Evolutionary conservation across 2,888 invertebrate species (phyloP).

Genomic region (Drosophila lutescens): DNA sequence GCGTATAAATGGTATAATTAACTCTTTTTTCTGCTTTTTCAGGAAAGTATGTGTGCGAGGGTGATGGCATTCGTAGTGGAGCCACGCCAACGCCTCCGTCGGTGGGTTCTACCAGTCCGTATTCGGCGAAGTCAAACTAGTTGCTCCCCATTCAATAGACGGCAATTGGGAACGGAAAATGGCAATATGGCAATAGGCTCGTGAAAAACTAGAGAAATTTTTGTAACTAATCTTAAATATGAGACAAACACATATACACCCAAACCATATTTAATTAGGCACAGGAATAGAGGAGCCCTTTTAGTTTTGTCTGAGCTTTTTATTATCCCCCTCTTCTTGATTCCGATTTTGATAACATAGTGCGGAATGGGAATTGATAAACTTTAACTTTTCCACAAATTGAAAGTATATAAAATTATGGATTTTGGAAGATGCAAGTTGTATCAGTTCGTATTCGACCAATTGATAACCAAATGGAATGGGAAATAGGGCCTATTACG

Average conservation of each 20-base stretch:
- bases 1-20: background rate
- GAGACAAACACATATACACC: slow-evolving; percentile 20
- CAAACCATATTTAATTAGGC: slow-evolving; percentile 12
- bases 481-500: slow-evolving; percentile 29
- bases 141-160: slow-evolving; percentile 19
- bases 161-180: slow-evolving; percentile 41
- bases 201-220: slow-evolving; percentile 55
- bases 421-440: background rate
- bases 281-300: slow-evolving; percentile 26
- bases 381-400: background rate
- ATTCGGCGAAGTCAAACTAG: slow-evolving; percentile 82
- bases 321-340: slow-evolving; percentile 9
- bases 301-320: slow-evolving; percentile 49
- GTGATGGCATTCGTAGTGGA: slow-evolving; percentile 86
- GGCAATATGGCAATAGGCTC: slow-evolving; percentile 58
- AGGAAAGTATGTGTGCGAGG: slow-evolving; percentile 94
- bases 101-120: slow-evolving; percentile 84
- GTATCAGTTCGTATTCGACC: slow-evolving; percentile 8
- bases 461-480: background rate
- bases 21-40: slow-evolving; percentile 32
- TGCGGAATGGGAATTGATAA: slow-evolving; percentile 9
- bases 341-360: background rate
- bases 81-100: slow-evolving; percentile 84
- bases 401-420: background rate
- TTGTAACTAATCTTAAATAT: slow-evolving; percentile 43